Conservation (phyloP, 1,140 invertebrate species). For the Drosophila arizonae region DNA sequence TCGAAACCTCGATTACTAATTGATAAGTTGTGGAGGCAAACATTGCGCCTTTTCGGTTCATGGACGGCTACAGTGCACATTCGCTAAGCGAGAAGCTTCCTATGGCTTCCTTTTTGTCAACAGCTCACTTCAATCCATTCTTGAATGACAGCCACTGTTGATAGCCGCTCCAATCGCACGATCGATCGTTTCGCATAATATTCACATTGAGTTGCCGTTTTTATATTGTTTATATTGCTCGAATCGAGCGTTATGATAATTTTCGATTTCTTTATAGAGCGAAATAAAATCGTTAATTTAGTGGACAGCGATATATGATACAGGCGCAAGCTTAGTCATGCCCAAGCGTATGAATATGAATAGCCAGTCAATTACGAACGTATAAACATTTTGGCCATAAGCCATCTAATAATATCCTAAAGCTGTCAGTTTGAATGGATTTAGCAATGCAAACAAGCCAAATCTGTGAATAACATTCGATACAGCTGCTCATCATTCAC, state of each 20-base stretch:
- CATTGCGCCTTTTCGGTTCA: not conserved
- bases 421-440: constrained; percentile 13
- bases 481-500: constrained; percentile 3
- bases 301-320: constrained; percentile 20
- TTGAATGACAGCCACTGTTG: constrained; percentile 53
- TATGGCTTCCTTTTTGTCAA: constrained; percentile 19
- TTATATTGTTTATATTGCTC: constrained; percentile 38
- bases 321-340: constrained; percentile 36
- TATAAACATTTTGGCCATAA: constrained; percentile 14
- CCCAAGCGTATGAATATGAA: constrained; percentile 26
- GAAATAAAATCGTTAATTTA: constrained; percentile 45
- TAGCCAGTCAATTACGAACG: constrained; percentile 12
- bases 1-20: constrained; percentile 28
- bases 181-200: constrained; percentile 38
- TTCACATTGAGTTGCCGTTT: constrained; percentile 32
- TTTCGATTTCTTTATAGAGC: not conserved
- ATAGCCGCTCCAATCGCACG: not conserved
- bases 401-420: constrained; percentile 17
- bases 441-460: constrained; percentile 22
- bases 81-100: not conserved
- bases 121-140: not conserved
- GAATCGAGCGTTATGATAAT: constrained; percentile 50
- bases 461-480: constrained; percentile 13
- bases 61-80: not conserved
- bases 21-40: constrained; percentile 30